Evolutionary conservation across 1,140 invertebrate species (phyloP).

Genomic region (Pogonomyrmex californicus): DNA sequence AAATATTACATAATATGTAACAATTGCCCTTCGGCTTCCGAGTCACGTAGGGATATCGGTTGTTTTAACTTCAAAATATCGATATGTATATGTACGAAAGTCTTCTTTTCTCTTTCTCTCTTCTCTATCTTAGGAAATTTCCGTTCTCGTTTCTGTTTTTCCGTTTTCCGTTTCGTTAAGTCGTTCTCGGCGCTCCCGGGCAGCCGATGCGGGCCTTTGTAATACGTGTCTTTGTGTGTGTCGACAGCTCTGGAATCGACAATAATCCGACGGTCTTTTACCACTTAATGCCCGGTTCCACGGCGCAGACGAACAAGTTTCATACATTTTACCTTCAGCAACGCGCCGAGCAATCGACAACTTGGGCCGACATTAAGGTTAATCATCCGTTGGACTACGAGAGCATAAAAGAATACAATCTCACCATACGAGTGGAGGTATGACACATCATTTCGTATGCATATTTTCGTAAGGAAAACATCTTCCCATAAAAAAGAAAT

Average conservation of each 20-base stretch:
- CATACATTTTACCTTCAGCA: constrained; percentile 98
- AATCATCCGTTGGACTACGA: constrained; percentile 98
- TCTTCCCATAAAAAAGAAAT: neutral
- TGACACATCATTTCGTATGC: constrained; percentile 55
- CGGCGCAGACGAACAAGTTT: constrained; percentile 97
- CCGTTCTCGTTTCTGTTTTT: constrained; percentile 86
- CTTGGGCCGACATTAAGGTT: constrained; percentile 98
- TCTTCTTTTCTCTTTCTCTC: constrained; percentile 1
- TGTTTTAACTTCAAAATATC: constrained; percentile 54
- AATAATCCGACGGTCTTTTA: constrained; percentile 98
- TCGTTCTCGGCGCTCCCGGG: constrained; percentile 64
- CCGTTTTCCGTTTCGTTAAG: constrained; percentile 76
- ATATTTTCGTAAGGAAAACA: neutral
- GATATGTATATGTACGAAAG: constrained; percentile 12
- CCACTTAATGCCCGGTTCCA: constrained; percentile 96
- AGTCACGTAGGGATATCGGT: constrained; percentile 51
- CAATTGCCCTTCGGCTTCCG: constrained; percentile 33
- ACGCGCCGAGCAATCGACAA: constrained; percentile 95
- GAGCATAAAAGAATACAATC: constrained; percentile 97
- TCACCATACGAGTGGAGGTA: constrained; percentile 98
- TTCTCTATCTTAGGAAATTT: constrained; percentile 77
- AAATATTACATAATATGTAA: constrained; percentile 49
- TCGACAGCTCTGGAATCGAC: constrained; percentile 96
- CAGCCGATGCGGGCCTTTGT: constrained; percentile 50
- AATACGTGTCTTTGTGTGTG: constrained; percentile 79